Evolutionary conservation across 2,797 vertebrate genomes (phyloP), one percentile per base, ranked within the genome.

Genomic region (Hippopotamyrus pictus): DNA sequence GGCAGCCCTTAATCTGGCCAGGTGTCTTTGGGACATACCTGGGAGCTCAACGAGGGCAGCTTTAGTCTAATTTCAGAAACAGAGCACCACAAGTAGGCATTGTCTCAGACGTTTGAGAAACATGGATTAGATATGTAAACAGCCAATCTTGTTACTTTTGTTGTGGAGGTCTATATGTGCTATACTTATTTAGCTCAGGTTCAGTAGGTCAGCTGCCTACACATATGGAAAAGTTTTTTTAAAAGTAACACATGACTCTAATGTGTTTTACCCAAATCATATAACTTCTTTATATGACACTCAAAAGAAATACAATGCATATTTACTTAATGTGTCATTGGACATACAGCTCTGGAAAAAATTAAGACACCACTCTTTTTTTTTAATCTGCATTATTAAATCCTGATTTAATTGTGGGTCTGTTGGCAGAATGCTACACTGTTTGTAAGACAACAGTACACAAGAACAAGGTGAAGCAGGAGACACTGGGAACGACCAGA

Each of bases 51-150:
- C 17, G 48, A 86, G 54, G 25, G 25, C 46, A 82, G 69, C 79
- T 88, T 86, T 83, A 89, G 62, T 85, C n/a, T 51, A 88, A 82
- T 65, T 87, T 88, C 73, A 82, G n/a, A 57, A 79, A 73, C 87
- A 62, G 89, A 88, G 86, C 88, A 59, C 89, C 51, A 65, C 62
- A 86, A 89, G 79, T 88, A 88, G 88, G 14, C 48, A 89, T 85
- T 88, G 33, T 59, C 19, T 46, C 87, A 69, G 79, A 29, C 88
- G 37, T 89, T 89, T 88, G 73, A 88, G 65, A 69, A 85, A 51
- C 59, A 83, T 89, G 65, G 53, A 85, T 59, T 54, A 44, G 44
- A n/a, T 50, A 85, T n/a, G 46, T 12, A 85, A 85, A 50, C 22
- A 50, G 11, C 46, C 48, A 85, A 7, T 50, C 25, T 25, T 50